A percentile compares a stretch with the other conserved stretches of the same genome.
phyloP scores from a whole-genome alignment of 1,140 invertebrate species.

The Rhagoletis pomonella region DNA sequence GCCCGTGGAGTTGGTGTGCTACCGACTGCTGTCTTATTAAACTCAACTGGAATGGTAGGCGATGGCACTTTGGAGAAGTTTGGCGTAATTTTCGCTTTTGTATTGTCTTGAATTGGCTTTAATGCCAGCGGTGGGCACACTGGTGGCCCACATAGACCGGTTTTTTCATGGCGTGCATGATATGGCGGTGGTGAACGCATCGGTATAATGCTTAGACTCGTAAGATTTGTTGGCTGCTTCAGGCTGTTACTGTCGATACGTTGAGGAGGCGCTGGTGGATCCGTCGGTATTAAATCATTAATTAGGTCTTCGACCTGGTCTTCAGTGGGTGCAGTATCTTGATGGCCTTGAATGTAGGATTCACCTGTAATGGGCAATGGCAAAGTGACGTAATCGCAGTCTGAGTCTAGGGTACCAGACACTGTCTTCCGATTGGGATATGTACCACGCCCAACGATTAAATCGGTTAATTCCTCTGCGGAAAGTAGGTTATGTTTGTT shows the following conservation, averaged over 20 bases:
- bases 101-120: conserved; percentile 39
- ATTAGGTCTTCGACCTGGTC: conserved; percentile 69
- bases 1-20: conserved; percentile 50
- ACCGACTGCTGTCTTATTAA: not conserved
- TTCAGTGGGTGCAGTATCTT: conserved; percentile 76
- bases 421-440: conserved; percentile 88
- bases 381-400: conserved; percentile 90
- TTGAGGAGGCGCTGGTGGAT: conserved; percentile 79
- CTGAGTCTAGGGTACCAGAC: conserved; percentile 88
- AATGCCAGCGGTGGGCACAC: conserved; percentile 53
- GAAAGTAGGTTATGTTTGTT: conserved; percentile 83
- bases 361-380: conserved; percentile 80
- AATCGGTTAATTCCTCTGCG: conserved; percentile 86
- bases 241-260: conserved; percentile 78
- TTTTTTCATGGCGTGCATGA: conserved; percentile 73
- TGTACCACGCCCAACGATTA: conserved; percentile 84
- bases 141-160: conserved; percentile 69
- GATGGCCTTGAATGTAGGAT: conserved; percentile 76
- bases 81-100: conserved; percentile 51
- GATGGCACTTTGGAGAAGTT: conserved; percentile 52
- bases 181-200: conserved; percentile 75
- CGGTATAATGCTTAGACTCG: conserved; percentile 58
- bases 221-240: conserved; percentile 61
- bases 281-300: conserved; percentile 70
- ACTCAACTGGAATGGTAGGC: conserved; percentile 11